These are phyloP conservation scores for Oconnorella tubifera DNA, from an alignment of 2,888 invertebrate species.

Conservation along the genomic window DNA sequence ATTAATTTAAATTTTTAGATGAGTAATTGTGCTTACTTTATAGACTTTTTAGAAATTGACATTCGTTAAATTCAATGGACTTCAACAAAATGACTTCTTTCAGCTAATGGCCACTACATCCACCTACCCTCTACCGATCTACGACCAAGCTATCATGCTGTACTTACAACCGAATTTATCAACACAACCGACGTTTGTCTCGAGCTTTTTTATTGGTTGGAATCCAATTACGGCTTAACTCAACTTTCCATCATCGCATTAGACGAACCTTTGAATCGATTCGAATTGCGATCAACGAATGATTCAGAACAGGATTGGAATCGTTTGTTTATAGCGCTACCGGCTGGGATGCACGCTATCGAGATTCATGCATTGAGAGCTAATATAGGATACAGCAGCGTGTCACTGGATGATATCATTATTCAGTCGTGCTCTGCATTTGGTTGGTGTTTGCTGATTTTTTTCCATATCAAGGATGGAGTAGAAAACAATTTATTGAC, in stretches of 20 bases:
- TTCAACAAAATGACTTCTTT: no score
- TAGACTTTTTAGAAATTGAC: no score
- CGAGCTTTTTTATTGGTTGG: background rate
- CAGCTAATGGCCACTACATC: background rate
- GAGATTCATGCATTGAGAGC: background rate
- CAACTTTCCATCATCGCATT: background rate
- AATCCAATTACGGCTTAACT: background rate
- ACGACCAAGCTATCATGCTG: background rate
- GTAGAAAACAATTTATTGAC: no score
- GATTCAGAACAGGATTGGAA: background rate
- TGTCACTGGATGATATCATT: background rate
- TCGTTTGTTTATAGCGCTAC: background rate
- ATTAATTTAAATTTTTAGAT: no score
- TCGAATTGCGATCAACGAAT: background rate
- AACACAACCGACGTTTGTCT: conserved; percentile 4
- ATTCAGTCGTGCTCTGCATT: background rate
- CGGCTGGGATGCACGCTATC: background rate
- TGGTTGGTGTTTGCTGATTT: background rate
- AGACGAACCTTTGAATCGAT: background rate
- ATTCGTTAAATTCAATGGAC: no score
- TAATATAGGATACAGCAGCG: background rate
- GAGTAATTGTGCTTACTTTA: no score
- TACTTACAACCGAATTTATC: background rate
- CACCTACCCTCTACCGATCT: background rate
- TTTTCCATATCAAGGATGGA: no score